Conservation (phyloP, 2,797 vertebrate species). For the Anguilla pacifica region DNA sequence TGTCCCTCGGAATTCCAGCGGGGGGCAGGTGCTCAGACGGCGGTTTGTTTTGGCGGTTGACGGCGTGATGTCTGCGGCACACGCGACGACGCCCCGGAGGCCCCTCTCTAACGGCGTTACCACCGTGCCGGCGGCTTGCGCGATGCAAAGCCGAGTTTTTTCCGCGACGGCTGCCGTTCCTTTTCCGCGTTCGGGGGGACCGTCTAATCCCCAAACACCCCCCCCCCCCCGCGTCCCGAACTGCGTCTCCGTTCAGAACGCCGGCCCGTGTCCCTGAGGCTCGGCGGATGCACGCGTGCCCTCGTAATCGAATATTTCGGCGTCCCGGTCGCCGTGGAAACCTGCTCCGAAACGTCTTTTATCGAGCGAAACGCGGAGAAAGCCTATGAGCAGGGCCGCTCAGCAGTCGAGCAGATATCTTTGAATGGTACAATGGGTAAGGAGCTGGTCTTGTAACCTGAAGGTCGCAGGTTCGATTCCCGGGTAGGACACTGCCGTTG, state of each 20-base stretch:
- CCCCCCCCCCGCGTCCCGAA: slow-evolving; percentile 2
- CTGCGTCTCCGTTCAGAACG: slow-evolving; percentile 47
- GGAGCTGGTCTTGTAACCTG: too few relatives aligned
- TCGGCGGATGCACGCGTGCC: neutral
- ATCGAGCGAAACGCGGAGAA: slow-evolving; percentile 1
- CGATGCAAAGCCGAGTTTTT: slow-evolving; percentile 52
- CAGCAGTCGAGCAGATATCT: slow-evolving; percentile 8
- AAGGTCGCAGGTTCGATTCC: too few relatives aligned
- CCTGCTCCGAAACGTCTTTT: slow-evolving; percentile 2
- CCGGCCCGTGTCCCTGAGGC: slow-evolving; percentile 48
- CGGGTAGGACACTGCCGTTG: too few relatives aligned
- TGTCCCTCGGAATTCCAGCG: slow-evolving; percentile 29
- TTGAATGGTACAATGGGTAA: neutral
- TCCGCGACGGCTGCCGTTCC: slow-evolving; percentile 58
- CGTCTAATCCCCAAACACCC: slow-evolving; percentile 22
- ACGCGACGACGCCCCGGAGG: slow-evolving; percentile 55
- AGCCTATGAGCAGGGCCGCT: neutral
- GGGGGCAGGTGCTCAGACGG: slow-evolving; percentile 52
- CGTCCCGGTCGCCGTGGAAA: slow-evolving; percentile 4
- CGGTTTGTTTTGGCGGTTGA: slow-evolving; percentile 60
- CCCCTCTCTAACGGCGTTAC: slow-evolving; percentile 55
- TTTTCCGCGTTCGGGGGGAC: slow-evolving; percentile 38
- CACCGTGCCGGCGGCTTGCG: slow-evolving; percentile 55
- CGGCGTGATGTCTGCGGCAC: slow-evolving; percentile 54
- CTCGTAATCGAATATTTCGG: slow-evolving; percentile 35